Conservation (phyloP, 1,140 invertebrate genomes). For the Drosophila pallidifrons region DNA sequence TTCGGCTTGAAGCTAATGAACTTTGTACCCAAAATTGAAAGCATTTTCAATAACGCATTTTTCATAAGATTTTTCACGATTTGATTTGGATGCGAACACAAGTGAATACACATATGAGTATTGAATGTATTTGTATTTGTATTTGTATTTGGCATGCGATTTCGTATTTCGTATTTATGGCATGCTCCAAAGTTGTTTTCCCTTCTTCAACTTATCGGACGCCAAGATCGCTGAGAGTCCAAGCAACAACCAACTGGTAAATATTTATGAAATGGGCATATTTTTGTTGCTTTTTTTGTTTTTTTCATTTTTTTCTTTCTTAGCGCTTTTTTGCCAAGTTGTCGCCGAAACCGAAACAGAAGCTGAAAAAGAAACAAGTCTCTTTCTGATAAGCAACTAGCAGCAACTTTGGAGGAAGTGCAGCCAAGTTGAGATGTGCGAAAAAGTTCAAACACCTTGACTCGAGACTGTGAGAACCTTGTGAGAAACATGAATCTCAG, state of each 20-base stretch:
- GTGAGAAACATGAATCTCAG: conserved; percentile 32
- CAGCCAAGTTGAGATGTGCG: conserved; percentile 36
- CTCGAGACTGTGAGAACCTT: conserved; percentile 22
- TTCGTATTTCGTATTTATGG: conserved; percentile 58
- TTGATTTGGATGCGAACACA: conserved; percentile 20
- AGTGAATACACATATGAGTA: conserved; percentile 3
- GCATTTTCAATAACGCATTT: conserved; percentile 45
- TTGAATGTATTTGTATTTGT: too few relatives aligned
- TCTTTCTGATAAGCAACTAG: conserved; percentile 33
- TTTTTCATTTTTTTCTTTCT: too few relatives aligned
- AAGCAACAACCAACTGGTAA: conserved; percentile 46
- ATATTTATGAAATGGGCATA: conserved; percentile 70
- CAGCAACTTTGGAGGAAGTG: conserved; percentile 12
- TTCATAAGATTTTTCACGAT: conserved; percentile 33
- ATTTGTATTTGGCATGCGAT: conserved; percentile 58
- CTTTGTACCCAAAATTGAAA: conserved; percentile 39
- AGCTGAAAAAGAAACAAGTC: conserved; percentile 31
- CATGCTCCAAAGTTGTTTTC: conserved; percentile 64
- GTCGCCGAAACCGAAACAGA: neutral
- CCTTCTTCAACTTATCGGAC: conserved; percentile 63
- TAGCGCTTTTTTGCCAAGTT: neutral
- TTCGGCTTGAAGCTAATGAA: conserved; percentile 33
- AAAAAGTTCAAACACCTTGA: conserved; percentile 52
- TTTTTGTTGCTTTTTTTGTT: conserved; percentile 37
- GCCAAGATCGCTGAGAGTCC: conserved; percentile 41